Percentiles rank a stretch among this genome's conserved stretches.
phyloP scores from a whole-genome alignment of 2,888 invertebrate genomes.

The Vandiemenella viatica region DNA sequence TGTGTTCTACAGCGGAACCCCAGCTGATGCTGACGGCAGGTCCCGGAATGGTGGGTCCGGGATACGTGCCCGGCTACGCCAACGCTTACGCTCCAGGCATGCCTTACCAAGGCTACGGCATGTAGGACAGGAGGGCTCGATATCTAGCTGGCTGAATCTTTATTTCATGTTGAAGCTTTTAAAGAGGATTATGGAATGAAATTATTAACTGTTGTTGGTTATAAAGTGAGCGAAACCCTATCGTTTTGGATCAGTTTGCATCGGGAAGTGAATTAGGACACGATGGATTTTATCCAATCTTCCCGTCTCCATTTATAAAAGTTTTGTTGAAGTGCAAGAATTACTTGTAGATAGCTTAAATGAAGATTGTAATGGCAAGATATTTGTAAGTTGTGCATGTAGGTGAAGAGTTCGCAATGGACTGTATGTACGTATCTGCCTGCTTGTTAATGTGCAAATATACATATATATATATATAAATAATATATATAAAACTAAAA shows the following conservation, averaged over 20 bases:
- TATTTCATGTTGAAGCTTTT: neutral
- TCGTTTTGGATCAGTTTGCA: neutral
- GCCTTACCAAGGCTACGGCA: slow-evolving; percentile 49
- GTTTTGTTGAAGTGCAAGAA: neutral
- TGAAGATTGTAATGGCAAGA: neutral
- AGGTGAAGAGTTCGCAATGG: neutral
- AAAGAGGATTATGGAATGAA: slow-evolving; percentile 1
- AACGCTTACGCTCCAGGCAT: slow-evolving; percentile 27
- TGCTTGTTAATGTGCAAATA: neutral
- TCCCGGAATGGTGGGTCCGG: slow-evolving; percentile 54
- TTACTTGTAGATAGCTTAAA: slow-evolving; percentile 1
- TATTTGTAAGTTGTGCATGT: too few relatives aligned
- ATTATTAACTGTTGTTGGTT: neutral
- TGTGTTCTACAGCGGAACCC: slow-evolving; percentile 51
- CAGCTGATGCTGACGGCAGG: slow-evolving; percentile 95
- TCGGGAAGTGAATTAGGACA: neutral
- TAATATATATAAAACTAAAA: neutral
- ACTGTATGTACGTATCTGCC: neutral
- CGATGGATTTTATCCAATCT: neutral
- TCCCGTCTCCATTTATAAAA: neutral
- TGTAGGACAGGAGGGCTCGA: slow-evolving; percentile 28
- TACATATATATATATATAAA: neutral
- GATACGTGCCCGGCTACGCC: slow-evolving; percentile 35
- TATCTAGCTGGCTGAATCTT: neutral
- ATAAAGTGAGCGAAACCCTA: neutral